Percentiles rank a stretch among this genome's conserved stretches.
Evolutionary conservation across 2,113 vertebrate genomes (phyloP).

Genomic region (Poeciliopsis turrubarensis): DNA sequence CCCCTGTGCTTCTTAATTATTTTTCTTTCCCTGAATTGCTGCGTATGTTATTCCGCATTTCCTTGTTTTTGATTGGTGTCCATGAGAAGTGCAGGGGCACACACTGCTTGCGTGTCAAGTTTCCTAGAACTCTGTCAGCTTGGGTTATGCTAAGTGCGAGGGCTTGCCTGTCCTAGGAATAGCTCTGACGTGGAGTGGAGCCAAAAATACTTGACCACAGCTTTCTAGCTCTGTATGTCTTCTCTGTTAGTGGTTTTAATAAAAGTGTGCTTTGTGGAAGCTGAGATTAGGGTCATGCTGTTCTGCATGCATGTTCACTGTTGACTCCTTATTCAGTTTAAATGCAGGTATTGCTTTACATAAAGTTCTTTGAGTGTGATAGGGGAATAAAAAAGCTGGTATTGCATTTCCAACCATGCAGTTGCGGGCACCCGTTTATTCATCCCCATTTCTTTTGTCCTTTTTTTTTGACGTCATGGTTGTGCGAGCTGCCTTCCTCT

Average conservation of each 20-base stretch:
- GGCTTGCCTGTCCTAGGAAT: constrained; percentile 52
- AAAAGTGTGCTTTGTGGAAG: not conserved
- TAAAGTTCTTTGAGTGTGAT: not conserved
- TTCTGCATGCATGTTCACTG: too few relatives aligned
- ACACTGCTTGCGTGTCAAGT: not conserved
- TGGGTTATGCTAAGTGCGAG: constrained; percentile 13
- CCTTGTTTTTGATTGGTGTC: not conserved
- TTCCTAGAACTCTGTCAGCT: not conserved
- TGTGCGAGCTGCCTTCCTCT: too few relatives aligned
- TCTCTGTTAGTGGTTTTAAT: constrained; percentile 4
- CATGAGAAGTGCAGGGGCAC: not conserved
- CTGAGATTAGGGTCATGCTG: too few relatives aligned
- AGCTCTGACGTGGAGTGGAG: constrained; percentile 25
- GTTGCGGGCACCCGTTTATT: too few relatives aligned
- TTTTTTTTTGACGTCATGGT: too few relatives aligned
- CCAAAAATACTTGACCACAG: constrained; percentile 18
- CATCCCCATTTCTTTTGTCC: too few relatives aligned
- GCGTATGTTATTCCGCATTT: not conserved
- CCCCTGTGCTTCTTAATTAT: not conserved
- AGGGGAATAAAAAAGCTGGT: too few relatives aligned
- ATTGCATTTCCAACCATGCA: too few relatives aligned
- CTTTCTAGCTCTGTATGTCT: constrained; percentile 1
- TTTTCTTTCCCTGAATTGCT: not conserved
- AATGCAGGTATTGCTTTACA: not conserved
- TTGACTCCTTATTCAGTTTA: not conserved